These are phyloP conservation scores for Lithosia quadra DNA, from an alignment of 2,888 invertebrate genomes.

Conservation along the genomic window DNA sequence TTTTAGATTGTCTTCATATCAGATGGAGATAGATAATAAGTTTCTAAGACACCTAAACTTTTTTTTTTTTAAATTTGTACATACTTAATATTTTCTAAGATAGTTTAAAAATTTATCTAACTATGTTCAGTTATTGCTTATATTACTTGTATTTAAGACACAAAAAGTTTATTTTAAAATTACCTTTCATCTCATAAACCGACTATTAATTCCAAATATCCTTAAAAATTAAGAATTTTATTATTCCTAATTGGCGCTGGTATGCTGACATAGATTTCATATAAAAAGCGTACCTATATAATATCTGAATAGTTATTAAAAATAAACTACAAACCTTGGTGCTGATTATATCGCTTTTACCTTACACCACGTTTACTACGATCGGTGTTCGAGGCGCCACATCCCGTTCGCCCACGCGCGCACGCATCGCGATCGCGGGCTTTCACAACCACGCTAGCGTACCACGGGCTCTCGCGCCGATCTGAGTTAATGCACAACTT, in stretches of 20 bases:
- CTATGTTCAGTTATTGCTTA: too few relatives aligned
- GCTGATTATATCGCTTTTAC: constrained; percentile 18
- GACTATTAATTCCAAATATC: too few relatives aligned
- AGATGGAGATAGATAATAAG: too few relatives aligned
- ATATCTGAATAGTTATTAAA: not conserved
- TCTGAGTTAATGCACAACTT: constrained; percentile 47
- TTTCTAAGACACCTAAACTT: too few relatives aligned
- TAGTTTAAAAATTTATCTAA: too few relatives aligned
- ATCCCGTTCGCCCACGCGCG: constrained; percentile 81
- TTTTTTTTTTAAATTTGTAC: too few relatives aligned
- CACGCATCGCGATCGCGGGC: constrained; percentile 77
- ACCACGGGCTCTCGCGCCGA: constrained; percentile 51
- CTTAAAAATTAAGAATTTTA: too few relatives aligned
- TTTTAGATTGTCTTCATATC: too few relatives aligned
- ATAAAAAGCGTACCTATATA: not conserved
- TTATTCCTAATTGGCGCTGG: not conserved
- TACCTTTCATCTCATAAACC: too few relatives aligned
- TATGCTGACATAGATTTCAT: not conserved
- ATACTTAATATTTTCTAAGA: too few relatives aligned
- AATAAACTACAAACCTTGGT: not conserved
- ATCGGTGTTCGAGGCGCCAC: constrained; percentile 67
- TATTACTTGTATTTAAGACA: too few relatives aligned
- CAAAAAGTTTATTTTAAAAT: too few relatives aligned
- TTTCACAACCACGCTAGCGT: constrained; percentile 78
- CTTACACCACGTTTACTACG: constrained; percentile 49